Percentiles rank a stretch among this genome's conserved stretches.
Evolutionary conservation across 1,140 invertebrate genomes (phyloP).

Genomic region (Conopomorpha cramerella): DNA sequence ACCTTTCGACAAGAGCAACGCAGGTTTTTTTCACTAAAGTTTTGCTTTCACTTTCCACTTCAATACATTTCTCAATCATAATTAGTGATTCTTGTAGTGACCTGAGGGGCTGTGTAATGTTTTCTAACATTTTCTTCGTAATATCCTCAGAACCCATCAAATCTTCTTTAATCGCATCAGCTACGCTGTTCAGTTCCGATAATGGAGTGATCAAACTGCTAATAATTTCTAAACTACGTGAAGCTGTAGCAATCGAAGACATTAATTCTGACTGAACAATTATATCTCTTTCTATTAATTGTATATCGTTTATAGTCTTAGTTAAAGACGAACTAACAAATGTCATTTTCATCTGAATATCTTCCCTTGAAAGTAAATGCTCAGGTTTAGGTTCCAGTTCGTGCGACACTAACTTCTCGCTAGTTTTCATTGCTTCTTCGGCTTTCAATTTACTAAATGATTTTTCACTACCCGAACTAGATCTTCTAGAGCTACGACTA

Average conservation of each 20-base stretch:
- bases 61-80: slow-evolving; percentile 70
- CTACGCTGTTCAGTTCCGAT: slow-evolving; percentile 65
- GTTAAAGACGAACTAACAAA: slow-evolving; percentile 17
- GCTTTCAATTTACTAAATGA: slow-evolving; percentile 32
- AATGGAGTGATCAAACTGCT: slow-evolving; percentile 65
- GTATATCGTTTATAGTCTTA: slow-evolving; percentile 49
- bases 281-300: slow-evolving; percentile 64
- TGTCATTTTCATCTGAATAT: slow-evolving; percentile 19
- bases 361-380: slow-evolving; percentile 10
- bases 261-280: slow-evolving; percentile 65
- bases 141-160: slow-evolving; percentile 38
- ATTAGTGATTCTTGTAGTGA: slow-evolving; percentile 65
- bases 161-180: slow-evolving; percentile 47
- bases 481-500: slow-evolving; percentile 48
- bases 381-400: slow-evolving; percentile 4
- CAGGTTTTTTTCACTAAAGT: slow-evolving; percentile 69
- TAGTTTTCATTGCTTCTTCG: slow-evolving; percentile 20
- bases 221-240: slow-evolving; percentile 68
- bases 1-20: slow-evolving; percentile 64
- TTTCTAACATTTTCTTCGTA: slow-evolving; percentile 57
- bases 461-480: slow-evolving; percentile 49
- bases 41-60: slow-evolving; percentile 66
- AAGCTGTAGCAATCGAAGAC: slow-evolving; percentile 64
- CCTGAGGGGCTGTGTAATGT: slow-evolving; percentile 64
- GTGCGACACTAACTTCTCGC: slow-evolving; percentile 11